phyloP scores from a whole-genome alignment of 2,797 vertebrate species.

The Gorsachius magnificus region DNA sequence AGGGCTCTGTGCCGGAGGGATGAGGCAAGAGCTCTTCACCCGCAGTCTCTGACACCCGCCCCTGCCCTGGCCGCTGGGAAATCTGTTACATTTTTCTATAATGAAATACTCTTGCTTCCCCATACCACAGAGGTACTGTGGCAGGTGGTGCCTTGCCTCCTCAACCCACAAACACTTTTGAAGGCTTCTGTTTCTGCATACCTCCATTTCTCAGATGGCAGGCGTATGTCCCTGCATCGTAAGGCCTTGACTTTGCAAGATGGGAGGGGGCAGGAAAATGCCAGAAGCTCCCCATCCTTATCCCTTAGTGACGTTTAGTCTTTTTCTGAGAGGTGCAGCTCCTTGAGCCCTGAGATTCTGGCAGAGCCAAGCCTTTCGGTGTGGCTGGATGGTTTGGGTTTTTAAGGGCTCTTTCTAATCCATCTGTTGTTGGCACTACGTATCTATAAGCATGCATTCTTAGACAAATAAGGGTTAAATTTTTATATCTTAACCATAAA shows the following conservation, averaged over 20 bases:
- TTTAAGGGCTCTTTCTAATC: background rate
- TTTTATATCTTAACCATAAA: background rate
- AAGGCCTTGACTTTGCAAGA: background rate
- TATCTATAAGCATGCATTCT: background rate
- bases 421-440: accelerated
- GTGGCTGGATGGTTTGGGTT: background rate
- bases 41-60: background rate
- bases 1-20: background rate
- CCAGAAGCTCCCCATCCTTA: background rate
- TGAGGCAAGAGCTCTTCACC: background rate
- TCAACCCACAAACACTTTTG: background rate
- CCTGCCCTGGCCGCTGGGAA: background rate
- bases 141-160: background rate
- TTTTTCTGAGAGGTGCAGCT: background rate
- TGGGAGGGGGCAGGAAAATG: background rate
- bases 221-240: background rate
- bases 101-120: background rate
- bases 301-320: background rate
- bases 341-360: background rate
- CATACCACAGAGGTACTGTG: background rate
- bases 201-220: background rate
- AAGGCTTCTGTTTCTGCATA: background rate
- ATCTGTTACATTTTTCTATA: background rate
- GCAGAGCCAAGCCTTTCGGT: background rate
- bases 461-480: background rate